Conservation (phyloP, 2,888 invertebrate genomes). For the Rhogogaster chlorosoma region DNA sequence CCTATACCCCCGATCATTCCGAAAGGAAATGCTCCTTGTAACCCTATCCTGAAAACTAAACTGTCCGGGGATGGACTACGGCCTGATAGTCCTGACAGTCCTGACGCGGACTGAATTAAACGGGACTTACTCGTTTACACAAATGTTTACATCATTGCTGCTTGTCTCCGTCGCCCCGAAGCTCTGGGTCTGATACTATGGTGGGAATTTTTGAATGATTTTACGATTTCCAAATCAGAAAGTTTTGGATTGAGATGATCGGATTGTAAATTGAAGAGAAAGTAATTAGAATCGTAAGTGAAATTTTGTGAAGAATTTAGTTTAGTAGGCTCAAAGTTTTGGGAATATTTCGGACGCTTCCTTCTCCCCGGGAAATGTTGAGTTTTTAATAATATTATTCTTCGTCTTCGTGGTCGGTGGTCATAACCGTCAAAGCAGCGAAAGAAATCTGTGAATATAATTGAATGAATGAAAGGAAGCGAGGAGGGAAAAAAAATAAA, state of each 20-base stretch:
- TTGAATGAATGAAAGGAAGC: neutral
- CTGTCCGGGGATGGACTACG: neutral
- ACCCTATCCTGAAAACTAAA: constrained; percentile 21
- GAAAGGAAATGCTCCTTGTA: constrained; percentile 8
- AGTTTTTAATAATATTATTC: neutral
- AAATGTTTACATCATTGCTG: neutral
- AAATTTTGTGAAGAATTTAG: neutral
- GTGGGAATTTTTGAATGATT: neutral
- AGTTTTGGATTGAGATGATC: neutral
- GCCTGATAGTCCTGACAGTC: neutral
- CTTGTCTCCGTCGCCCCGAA: neutral
- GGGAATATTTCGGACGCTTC: no score
- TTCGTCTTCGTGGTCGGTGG: neutral
- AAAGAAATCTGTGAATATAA: neutral
- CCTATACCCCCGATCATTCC: neutral
- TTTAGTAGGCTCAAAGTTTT: neutral
- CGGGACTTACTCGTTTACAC: neutral
- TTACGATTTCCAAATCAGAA: neutral
- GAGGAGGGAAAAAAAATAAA: neutral
- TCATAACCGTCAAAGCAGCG: neutral
- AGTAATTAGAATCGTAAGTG: neutral
- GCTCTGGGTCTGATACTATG: neutral
- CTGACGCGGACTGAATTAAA: constrained; percentile 18
- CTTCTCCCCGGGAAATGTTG: neutral
- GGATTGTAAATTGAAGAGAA: neutral